Percentiles rank a stretch among this genome's conserved stretches.
These are phyloP conservation scores for Eudasyphora cyanicolor DNA, from an alignment of 2,888 invertebrate species.

Conservation along the genomic window DNA sequence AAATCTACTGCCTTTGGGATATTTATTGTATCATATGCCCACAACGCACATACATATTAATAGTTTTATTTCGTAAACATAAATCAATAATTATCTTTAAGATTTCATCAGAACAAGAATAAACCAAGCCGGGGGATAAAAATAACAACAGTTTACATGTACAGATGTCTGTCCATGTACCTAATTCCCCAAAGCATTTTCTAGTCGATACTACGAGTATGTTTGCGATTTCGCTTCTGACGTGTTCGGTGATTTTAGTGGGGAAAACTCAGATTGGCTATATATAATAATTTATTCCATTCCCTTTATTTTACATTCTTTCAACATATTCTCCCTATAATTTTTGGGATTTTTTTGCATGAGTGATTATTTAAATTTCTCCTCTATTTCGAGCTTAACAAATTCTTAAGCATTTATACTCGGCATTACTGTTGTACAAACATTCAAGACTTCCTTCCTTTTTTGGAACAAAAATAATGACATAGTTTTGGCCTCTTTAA, in stretches of 20 bases:
- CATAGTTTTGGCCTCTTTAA: not conserved
- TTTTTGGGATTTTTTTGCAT: not conserved
- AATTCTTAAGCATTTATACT: not conserved
- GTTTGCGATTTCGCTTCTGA: not conserved
- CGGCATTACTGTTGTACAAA: not conserved
- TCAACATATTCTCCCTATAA: not conserved
- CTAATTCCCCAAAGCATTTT: not conserved
- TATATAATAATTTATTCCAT: not conserved
- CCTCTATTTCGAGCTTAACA: not conserved
- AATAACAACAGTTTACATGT: not conserved
- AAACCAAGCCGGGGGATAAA: not conserved
- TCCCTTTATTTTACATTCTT: not conserved
- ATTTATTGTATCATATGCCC: not conserved
- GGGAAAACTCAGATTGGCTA: not conserved
- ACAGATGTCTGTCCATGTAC: not conserved
- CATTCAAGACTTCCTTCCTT: not conserved
- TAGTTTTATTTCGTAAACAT: slow-evolving; percentile 1
- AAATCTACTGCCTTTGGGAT: not conserved
- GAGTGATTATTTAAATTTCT: not conserved
- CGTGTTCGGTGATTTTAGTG: not conserved
- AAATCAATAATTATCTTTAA: not conserved
- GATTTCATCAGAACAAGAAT: not conserved
- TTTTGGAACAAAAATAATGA: not conserved
- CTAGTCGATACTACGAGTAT: not conserved
- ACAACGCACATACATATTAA: not conserved